Percentiles rank a stretch among this genome's conserved stretches.
These are phyloP conservation scores for Dasyornis broadbenti DNA, from an alignment of 2,113 vertebrate species.

Conservation along the genomic window DNA sequence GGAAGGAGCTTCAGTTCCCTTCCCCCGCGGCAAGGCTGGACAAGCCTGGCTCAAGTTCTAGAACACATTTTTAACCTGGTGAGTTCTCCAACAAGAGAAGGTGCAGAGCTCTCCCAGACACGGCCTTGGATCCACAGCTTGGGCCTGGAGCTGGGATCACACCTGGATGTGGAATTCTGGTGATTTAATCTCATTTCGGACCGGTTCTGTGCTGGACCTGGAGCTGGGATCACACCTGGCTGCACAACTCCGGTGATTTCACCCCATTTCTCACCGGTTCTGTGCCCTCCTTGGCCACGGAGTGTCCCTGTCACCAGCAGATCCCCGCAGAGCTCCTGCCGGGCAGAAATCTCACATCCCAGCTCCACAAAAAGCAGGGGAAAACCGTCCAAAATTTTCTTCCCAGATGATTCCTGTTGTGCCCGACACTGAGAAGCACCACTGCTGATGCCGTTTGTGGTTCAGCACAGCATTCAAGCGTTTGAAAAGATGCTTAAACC, in stretches of 20 bases:
- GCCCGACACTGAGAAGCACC: not conserved
- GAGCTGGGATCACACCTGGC: not conserved
- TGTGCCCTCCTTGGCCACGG: rapidly evolving
- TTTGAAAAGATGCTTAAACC: not conserved
- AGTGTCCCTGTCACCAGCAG: not conserved
- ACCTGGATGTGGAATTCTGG: rapidly evolving
- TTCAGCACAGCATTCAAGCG: not conserved
- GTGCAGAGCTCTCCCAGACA: not conserved
- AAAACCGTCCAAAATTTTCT: not conserved
- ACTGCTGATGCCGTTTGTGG: not conserved
- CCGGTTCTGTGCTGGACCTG: not conserved
- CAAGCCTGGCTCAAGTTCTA: too few species aligned
- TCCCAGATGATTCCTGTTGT: not conserved
- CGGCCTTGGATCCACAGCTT: not conserved
- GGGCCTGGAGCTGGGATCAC: not conserved
- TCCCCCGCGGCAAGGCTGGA: too few species aligned
- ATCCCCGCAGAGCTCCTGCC: rapidly evolving
- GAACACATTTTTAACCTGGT: too few species aligned
- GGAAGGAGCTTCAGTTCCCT: too few species aligned
- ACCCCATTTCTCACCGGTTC: not conserved
- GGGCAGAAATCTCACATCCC: not conserved
- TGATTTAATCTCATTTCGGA: not conserved
- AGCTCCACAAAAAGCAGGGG: not conserved
- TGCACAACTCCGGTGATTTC: rapidly evolving
- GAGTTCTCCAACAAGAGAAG: too few species aligned